These are phyloP conservation scores for Motacilla tschutschensis DNA, from an alignment of 2,113 vertebrate species.

Conservation along the genomic window DNA sequence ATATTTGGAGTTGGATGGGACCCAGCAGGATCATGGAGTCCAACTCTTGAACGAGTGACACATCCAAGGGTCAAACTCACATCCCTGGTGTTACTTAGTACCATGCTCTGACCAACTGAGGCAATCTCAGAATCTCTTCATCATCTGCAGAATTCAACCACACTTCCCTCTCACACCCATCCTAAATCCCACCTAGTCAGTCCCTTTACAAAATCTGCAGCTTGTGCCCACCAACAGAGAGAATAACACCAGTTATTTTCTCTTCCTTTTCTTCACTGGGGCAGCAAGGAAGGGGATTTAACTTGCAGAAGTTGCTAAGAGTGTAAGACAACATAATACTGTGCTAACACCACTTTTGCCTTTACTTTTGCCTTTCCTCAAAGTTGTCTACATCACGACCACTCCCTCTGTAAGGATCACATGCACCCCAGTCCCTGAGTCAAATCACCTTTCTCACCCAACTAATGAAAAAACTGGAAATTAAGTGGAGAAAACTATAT, in stretches of 20 bases:
- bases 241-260: background rate
- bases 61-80: background rate
- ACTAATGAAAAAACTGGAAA: background rate
- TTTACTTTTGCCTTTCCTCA: background rate
- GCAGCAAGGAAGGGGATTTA: background rate
- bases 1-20: background rate
- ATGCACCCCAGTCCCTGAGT: rapidly evolving
- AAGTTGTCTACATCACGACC: rapidly evolving
- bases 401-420: background rate
- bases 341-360: background rate
- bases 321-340: background rate
- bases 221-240: background rate
- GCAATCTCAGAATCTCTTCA: background rate
- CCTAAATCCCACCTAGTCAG: background rate
- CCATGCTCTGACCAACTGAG: background rate
- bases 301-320: background rate
- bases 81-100: background rate
- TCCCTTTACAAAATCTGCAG: background rate
- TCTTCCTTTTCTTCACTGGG: background rate
- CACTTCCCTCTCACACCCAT: background rate
- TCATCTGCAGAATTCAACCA: background rate
- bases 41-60: background rate
- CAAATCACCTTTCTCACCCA: background rate
- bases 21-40: rapidly evolving
- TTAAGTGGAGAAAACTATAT: background rate